Base-by-base conservation (phyloP, 92 coral and sea anemone genomes). In the Heteractis magnifica region DNA sequence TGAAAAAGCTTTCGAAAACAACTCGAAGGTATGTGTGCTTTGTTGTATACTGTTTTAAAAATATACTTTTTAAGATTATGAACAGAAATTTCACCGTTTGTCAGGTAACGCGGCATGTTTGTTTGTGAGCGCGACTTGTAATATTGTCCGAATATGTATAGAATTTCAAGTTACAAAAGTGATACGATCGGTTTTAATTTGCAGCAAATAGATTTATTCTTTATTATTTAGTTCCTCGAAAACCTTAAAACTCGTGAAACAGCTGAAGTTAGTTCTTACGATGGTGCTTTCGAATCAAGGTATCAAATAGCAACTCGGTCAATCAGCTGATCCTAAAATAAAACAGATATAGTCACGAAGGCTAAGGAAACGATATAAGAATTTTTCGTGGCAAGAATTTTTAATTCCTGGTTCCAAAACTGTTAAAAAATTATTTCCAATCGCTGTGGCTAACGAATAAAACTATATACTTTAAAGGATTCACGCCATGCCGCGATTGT, bases 1-100 rank as follows among this genome's bases (percentile, higher is more conserved):
- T 49, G 16, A 8, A 18, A 70, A 81, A n/a, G 15, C n/a, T 51
- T 18, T 56, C 12, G 49, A 51, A 3, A 19, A n/a, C 10, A 68
- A 81, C 12, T 10, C 50, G 76, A 51, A 81, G 65, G 84, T 81
- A 68, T 81, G 52, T 44, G 44, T 81, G 11, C 53, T 13, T n/a
- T 71, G 23, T 34, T 9, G 41, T 8, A 4, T 13, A 52, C n/a
- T 50, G 9, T 49, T 51, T 20, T 0, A 53, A 51, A 26, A 6
- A n/a, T 8, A 81, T 50, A 70, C 70, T 70, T 6, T 19, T 9
- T 7, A 19, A 20, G 19, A 50, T 80, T 52, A 1, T 51, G 60
- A 52, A 44, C 5, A 68, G 62, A 26, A 18, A n/a, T 50, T 59
- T 34, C 44, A 6, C 20, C 51, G 20, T 71, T 70, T 81, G 65